Conservation (phyloP, 2,797 vertebrate genomes). For the Capromys pilorides region DNA sequence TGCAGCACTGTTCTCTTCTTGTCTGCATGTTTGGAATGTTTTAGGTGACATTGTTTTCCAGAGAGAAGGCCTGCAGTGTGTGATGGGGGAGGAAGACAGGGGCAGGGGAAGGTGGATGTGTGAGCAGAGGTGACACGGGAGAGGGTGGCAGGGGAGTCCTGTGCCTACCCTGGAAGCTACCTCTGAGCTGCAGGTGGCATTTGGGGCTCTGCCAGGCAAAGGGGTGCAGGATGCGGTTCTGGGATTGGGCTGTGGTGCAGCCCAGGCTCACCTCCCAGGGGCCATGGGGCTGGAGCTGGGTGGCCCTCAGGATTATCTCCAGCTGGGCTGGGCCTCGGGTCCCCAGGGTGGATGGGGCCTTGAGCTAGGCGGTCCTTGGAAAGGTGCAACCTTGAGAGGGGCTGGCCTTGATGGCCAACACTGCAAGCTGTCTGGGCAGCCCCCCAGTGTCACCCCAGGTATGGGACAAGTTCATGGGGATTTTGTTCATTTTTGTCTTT, state of each 20-base stretch:
- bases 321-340: background rate
- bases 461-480: background rate
- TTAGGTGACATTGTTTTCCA: background rate
- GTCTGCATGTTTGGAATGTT: background rate
- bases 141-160: background rate
- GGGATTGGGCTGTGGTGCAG: background rate
- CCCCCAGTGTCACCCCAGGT: background rate
- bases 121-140: background rate
- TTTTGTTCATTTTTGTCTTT: background rate
- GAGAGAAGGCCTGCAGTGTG: background rate
- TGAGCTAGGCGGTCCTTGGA: background rate
- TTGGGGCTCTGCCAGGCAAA: background rate
- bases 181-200: background rate
- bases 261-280: background rate
- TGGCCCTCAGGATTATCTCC: background rate
- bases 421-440: background rate
- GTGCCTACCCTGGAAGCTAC: background rate
- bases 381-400: background rate
- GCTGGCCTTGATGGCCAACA: background rate
- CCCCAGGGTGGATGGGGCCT: fast-evolving
- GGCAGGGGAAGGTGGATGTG: too few relatives aligned
- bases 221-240: background rate
- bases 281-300: background rate
- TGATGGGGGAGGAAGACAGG: too few relatives aligned
- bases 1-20: background rate